Conservation (phyloP, 2,797 vertebrate genomes). For the Telmatherina bonti region DNA sequence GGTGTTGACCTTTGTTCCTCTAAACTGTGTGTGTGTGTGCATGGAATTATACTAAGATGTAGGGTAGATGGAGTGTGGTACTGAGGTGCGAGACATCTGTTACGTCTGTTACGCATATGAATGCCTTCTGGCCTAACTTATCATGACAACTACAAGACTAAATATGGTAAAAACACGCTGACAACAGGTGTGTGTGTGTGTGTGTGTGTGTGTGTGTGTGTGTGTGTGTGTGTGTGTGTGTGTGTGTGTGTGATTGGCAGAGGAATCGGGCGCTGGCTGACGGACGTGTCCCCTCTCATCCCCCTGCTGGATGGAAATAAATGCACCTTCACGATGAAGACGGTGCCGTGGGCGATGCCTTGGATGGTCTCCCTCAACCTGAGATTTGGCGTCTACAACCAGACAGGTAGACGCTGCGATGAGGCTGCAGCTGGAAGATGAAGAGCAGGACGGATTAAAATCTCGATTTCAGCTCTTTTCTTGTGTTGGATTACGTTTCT, state of each 20-base stretch:
- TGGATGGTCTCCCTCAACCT: constrained; percentile 84
- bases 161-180: no score
- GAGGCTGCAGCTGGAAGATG: not conserved
- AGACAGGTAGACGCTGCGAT: constrained; percentile 43
- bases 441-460: not conserved
- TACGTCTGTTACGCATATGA: no score
- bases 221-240: no score
- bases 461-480: not conserved
- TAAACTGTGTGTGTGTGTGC: no score
- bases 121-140: no score
- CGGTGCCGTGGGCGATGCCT: constrained; percentile 83
- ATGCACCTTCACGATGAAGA: constrained; percentile 84
- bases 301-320: constrained; percentile 76
- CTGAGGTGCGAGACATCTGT: no score
- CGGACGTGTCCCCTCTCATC: constrained; percentile 81
- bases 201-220: not conserved
- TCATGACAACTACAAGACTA: no score
- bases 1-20: no score
- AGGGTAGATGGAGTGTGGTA: no score
- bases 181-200: no score
- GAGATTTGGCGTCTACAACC: constrained; percentile 75
- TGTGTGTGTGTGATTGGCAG: constrained; percentile 52
- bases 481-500: no score
- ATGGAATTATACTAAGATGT: no score
- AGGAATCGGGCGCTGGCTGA: constrained; percentile 83